phyloP scores from a whole-genome alignment of 2,888 invertebrate genomes.

The Ichneumoninae sp. region DNA sequence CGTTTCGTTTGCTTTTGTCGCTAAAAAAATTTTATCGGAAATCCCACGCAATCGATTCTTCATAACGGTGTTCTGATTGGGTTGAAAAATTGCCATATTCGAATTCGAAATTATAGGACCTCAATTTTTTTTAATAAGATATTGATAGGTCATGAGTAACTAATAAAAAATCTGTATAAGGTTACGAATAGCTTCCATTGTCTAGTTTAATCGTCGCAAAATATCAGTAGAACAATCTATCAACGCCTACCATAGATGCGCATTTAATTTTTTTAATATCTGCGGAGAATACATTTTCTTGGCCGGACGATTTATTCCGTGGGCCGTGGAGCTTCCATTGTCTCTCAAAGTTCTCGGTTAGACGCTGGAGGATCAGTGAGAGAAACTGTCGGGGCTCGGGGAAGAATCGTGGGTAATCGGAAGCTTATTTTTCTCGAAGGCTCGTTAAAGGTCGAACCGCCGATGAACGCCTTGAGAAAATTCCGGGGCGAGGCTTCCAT shows the following conservation, averaged over 20 bases:
- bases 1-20: too few relatives aligned
- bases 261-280: slow-evolving; percentile 7
- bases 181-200: slow-evolving; percentile 17
- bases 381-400: slow-evolving; percentile 4
- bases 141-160: slow-evolving; percentile 7
- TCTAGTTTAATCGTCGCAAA: slow-evolving; percentile 20
- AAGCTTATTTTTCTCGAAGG: slow-evolving; percentile 40
- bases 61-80: background rate
- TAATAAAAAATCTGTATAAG: background rate
- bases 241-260: slow-evolving; percentile 44
- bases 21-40: too few relatives aligned
- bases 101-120: too few relatives aligned
- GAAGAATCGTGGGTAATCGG: slow-evolving; percentile 21
- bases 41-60: background rate
- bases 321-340: slow-evolving; percentile 45
- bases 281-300: slow-evolving; percentile 26
- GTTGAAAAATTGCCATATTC: too few relatives aligned
- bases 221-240: slow-evolving; percentile 28
- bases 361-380: slow-evolving; percentile 4
- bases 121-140: background rate
- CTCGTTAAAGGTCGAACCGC: slow-evolving; percentile 47
- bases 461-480: slow-evolving; percentile 47
- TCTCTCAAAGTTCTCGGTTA: slow-evolving; percentile 24
- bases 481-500: slow-evolving; percentile 37
- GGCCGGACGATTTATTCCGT: slow-evolving; percentile 34